These are phyloP conservation scores for Leptobrachium ailaonicum DNA, from an alignment of 2,113 vertebrate species.

Conservation along the genomic window DNA sequence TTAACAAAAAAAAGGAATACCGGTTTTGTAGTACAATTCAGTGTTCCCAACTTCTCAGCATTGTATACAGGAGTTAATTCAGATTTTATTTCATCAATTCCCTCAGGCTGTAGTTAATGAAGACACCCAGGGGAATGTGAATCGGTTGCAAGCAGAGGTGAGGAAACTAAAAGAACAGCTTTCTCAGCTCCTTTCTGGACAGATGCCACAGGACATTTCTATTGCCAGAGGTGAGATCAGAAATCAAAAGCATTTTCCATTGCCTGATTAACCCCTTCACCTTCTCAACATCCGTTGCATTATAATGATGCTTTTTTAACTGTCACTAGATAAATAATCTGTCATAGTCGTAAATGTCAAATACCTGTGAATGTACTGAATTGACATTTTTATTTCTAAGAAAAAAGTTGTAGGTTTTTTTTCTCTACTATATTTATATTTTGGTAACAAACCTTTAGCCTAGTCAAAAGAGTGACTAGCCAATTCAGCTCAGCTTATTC, in stretches of 20 bases:
- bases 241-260: conserved; percentile 16
- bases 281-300: conserved; percentile 27
- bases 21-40: too few relatives aligned
- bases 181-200: conserved; percentile 62
- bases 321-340: conserved; percentile 47
- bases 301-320: conserved; percentile 34
- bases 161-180: conserved; percentile 91
- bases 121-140: conserved; percentile 92
- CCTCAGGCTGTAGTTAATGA: conserved; percentile 90
- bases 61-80: conserved; percentile 10
- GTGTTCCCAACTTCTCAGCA: too few relatives aligned
- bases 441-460: too few relatives aligned
- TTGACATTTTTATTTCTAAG: conserved; percentile 19
- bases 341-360: conserved; percentile 20
- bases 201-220: conserved; percentile 44
- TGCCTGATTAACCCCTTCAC: conserved; percentile 38
- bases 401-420: background rate
- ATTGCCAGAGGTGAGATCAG: conserved; percentile 59
- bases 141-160: conserved; percentile 88
- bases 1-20: too few relatives aligned
- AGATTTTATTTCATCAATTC: conserved; percentile 12
- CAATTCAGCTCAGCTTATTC: too few relatives aligned
- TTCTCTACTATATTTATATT: too few relatives aligned
- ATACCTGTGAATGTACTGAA: conserved; percentile 7
- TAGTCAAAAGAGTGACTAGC: too few relatives aligned